Conservation (phyloP, 2,888 invertebrate genomes). For the Ceriagrion tenellum region DNA sequence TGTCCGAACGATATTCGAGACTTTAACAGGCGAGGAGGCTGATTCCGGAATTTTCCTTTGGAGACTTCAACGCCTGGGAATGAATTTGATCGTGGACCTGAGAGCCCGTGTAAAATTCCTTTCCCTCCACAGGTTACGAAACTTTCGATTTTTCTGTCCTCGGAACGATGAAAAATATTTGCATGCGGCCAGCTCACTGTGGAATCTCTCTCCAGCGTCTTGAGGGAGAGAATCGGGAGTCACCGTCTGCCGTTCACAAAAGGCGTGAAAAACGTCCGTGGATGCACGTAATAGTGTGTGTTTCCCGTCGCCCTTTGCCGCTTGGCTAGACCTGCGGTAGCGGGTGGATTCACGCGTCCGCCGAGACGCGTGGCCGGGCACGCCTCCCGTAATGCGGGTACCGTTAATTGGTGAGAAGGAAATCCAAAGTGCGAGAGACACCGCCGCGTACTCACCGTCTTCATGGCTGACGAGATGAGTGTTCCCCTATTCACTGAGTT, state of each 20-base stretch:
- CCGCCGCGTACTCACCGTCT: slow-evolving; percentile 52
- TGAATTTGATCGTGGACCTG: not conserved
- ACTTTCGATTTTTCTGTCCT: not conserved
- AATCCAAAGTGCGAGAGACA: not conserved
- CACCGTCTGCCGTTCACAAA: not conserved
- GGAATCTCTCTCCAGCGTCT: not conserved
- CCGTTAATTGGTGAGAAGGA: slow-evolving; percentile 3
- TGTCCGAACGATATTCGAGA: no score
- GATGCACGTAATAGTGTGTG: no score
- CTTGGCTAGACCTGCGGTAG: not conserved
- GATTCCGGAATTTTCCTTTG: no score
- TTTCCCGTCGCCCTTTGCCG: no score
- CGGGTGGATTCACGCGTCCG: not conserved
- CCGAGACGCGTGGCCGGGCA: not conserved
- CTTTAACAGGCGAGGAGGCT: no score
- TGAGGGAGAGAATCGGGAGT: not conserved
- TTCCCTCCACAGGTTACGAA: not conserved
- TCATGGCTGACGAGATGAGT: slow-evolving; percentile 58
- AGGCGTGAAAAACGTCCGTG: not conserved
- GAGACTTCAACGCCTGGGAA: not conserved
- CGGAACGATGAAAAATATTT: not conserved
- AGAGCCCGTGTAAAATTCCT: not conserved
- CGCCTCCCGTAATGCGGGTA: not conserved
- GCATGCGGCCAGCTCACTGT: not conserved
- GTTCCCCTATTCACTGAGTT: not conserved